Base-by-base conservation (phyloP, 2,888 invertebrate species). In the Mayetiola destructor region DNA sequence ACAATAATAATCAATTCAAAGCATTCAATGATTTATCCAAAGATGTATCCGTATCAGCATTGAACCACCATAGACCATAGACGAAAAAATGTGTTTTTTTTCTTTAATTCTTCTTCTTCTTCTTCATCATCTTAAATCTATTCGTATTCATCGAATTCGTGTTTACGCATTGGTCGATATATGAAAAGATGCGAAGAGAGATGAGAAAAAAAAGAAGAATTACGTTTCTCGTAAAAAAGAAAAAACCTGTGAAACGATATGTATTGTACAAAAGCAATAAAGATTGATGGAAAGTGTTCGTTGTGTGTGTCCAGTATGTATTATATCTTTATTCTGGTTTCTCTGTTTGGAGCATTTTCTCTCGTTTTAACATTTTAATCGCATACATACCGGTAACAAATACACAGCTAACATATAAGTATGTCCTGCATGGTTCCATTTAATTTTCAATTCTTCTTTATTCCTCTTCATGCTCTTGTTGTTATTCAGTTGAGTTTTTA, bases 391-490 rank as follows among this genome's bases (percentile, higher is more conserved):
- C 48, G 48, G 48, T 27, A 23, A n/a, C n/a, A n/a, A n/a, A n/a
- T n/a, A n/a, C n/a, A n/a, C n/a, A n/a, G n/a, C n/a, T n/a, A n/a
- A n/a, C n/a, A n/a, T n/a, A n/a, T n/a, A n/a, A n/a, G 48, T 40
- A 23, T 48, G 48, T 48, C 48, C 48, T 48, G 48, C 48, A 48
- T 48, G 23, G 27, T 48, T 48, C 27, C 48, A 16, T 48, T 48
- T 48, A 48, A 48, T 48, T 27, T 40, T 3, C 21, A 10, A 21
- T 21, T 21, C 12, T 20, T 21, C 3, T 40, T 40, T 5, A 10
- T 40, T 20, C 21, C 14, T 40, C 39, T 39, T 18, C 39, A 18
- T n/a, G n/a, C n/a, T n/a, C 21, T 3, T 48, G n/a, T 27, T 48
- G 48, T 27, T 48, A 21, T 23, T 21, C 23, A 2, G 4, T n/a